Conservation (phyloP, 2,797 vertebrate genomes). For the Lithobates pipiens region DNA sequence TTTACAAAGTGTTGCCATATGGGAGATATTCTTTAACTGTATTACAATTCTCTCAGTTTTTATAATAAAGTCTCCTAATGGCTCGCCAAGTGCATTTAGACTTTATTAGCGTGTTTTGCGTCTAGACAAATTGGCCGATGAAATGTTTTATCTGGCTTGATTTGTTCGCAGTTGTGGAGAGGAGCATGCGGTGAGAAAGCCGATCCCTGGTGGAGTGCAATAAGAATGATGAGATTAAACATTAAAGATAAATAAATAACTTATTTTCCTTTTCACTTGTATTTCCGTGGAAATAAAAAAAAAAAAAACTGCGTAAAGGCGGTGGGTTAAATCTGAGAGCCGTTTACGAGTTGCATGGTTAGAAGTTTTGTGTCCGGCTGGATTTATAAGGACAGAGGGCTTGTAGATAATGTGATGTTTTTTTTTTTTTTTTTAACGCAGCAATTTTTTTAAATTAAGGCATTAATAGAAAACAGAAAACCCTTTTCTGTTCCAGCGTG, state of each 20-base stretch:
- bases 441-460: too few species aligned
- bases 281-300: neutral
- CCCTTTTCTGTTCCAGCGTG: too few species aligned
- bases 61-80: slow-evolving; percentile 14
- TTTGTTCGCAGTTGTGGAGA: slow-evolving; percentile 11
- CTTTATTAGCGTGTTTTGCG: slow-evolving; percentile 18
- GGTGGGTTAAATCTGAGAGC: too few species aligned
- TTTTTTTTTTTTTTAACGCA: too few species aligned
- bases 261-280: neutral
- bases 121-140: slow-evolving; percentile 54
- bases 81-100: neutral
- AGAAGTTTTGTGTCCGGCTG: neutral
- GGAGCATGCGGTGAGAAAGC: slow-evolving; percentile 26
- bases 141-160: slow-evolving; percentile 53
- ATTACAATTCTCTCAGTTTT: neutral
- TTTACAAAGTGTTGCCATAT: neutral
- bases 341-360: neutral
- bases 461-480: too few species aligned
- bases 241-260: neutral
- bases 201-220: neutral
- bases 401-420: too few species aligned
- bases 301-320: neutral
- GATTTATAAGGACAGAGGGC: neutral
- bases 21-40: neutral
- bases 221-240: slow-evolving; percentile 23